These are phyloP conservation scores for Caenorhabditis sp. DNA, from an alignment of 2,888 invertebrate genomes.

Conservation along the genomic window DNA sequence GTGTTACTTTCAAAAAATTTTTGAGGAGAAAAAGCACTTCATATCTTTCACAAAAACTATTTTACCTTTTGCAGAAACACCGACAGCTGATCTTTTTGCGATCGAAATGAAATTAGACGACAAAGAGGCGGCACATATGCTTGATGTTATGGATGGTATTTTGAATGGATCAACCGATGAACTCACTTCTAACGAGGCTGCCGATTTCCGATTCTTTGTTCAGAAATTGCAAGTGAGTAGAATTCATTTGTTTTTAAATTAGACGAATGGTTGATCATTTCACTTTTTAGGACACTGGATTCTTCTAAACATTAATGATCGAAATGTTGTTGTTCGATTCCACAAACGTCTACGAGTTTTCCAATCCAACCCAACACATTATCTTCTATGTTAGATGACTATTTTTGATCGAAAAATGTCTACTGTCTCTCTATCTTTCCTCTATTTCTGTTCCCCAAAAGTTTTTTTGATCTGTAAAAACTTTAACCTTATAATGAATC, in stretches of 20 bases:
- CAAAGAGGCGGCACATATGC: slow-evolving; percentile 58
- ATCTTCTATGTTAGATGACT: slow-evolving; percentile 2
- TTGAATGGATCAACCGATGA: slow-evolving; percentile 59
- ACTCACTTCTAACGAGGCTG: slow-evolving; percentile 61
- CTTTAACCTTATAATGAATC: neutral
- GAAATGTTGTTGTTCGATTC: neutral
- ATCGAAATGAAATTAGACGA: slow-evolving; percentile 60
- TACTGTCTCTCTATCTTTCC: too few species aligned
- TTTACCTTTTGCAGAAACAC: slow-evolving; percentile 67
- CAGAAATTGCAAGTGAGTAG: slow-evolving; percentile 59
- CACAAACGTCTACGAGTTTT: slow-evolving; percentile 1
- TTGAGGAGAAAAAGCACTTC: neutral
- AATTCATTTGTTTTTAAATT: too few species aligned
- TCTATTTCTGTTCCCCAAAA: neutral
- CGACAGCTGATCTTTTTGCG: slow-evolving; percentile 64
- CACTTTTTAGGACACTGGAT: slow-evolving; percentile 57
- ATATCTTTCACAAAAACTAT: too few species aligned
- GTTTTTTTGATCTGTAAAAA: neutral
- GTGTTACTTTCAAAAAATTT: too few species aligned
- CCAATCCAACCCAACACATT: neutral
- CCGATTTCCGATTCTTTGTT: slow-evolving; percentile 68
- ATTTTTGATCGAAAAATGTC: too few species aligned
- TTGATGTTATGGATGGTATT: slow-evolving; percentile 61
- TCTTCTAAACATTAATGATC: slow-evolving; percentile 52
- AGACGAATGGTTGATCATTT: too few species aligned